Percentiles rank a stretch among this genome's conserved stretches.
These are phyloP conservation scores for Autographa gamma DNA, from an alignment of 2,888 invertebrate species.

Conservation along the genomic window DNA sequence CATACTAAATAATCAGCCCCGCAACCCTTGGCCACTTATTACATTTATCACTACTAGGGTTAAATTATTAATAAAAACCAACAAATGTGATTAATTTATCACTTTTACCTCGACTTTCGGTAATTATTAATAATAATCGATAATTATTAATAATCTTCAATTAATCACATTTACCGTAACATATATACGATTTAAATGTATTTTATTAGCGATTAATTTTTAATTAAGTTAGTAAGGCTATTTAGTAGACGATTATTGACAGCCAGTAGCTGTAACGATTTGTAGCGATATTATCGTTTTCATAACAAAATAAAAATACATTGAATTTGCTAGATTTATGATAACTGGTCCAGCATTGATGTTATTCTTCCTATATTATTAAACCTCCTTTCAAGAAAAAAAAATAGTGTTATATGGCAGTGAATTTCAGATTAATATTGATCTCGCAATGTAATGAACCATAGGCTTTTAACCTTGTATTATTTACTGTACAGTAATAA, in stretches of 20 bases:
- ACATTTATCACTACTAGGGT: no score
- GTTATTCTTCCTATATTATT: neutral
- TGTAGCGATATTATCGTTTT: conserved; percentile 70
- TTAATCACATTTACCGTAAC: no score
- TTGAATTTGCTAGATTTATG: neutral
- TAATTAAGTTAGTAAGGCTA: conserved; percentile 88
- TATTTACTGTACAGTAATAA: neutral
- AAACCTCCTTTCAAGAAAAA: neutral
- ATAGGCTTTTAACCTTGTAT: neutral
- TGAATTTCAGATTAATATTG: neutral
- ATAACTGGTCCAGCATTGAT: neutral
- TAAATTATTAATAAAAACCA: no score
- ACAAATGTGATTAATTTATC: no score
- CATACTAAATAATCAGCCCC: no score
- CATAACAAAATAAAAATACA: neutral
- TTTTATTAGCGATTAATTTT: conserved; percentile 77
- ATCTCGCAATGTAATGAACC: neutral
- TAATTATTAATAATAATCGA: no score
- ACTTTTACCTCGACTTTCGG: no score
- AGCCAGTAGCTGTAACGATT: conserved; percentile 65
- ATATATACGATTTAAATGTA: conserved; percentile 73
- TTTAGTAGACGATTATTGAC: conserved; percentile 80
- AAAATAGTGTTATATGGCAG: neutral
- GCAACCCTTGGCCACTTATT: no score
- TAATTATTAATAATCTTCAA: no score